Evolutionary conservation across 2,797 vertebrate species (phyloP), one percentile per base, ranked within the genome.

Genomic region (Halcyon leucocephala): DNA sequence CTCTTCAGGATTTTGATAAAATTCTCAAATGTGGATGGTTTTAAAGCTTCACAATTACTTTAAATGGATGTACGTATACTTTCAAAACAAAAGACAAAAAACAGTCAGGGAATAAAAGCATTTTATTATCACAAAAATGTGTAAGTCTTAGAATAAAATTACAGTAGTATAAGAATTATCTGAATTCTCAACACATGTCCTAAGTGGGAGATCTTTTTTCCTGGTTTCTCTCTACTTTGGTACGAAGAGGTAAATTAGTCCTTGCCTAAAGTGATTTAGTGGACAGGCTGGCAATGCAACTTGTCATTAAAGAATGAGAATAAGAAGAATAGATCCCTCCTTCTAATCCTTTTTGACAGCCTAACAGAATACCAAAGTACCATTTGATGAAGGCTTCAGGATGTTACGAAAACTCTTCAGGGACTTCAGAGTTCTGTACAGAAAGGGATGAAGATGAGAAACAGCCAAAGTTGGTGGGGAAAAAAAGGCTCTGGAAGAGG

Each of bases 341-440:
- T 91, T 51, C 96, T 96, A 96, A 96, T 97, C 77, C 73, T 64
- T 96, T 93, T 72, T 91, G 91, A 95, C 96, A 94, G 87, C 77
- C 87, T 91, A 96, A 95, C 95, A 95, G 95, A 96, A 96, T 90
- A 94, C 79, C 93, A 96, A 96, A 94, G 91, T 93, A 95, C 94
- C 87, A 92, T 81, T 96, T 90, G 95, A 94, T 81, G 91, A 96
- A 96, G 91, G 89, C 93, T 96, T 94, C 79, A 81, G 91, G 84
- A 95, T 69, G 82, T 87, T 95, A 90, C 29, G 69, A 95, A 97
- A 93, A 87, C 93, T 95, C 95, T 95, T 61, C 41, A 78, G 96
- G 89, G 89, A 94, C 92, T 90, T 95, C n/a, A 69, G 82, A 86
- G 42, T 91, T 94, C 80, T 70, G 41, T 39, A 46, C 14, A 79